These are phyloP conservation scores for Chrysaora quinquecirrha DNA, from an alignment of 30 jellyfish, hydroid and myxozoan species.

Conservation along the genomic window DNA sequence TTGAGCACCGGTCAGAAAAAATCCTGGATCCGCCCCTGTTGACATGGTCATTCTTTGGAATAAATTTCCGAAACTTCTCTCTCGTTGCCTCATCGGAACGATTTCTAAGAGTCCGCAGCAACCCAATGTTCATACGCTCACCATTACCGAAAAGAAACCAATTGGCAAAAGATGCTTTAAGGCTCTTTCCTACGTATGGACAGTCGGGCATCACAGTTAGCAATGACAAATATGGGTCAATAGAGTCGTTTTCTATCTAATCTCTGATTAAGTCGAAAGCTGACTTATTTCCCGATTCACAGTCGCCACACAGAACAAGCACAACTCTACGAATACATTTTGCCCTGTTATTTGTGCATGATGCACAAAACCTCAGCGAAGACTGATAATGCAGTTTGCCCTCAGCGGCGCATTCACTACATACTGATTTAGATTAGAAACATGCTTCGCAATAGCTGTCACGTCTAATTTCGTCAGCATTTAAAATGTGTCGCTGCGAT, in stretches of 20 bases:
- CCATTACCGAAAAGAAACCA: background rate
- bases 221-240: constrained; percentile 6
- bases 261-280: background rate
- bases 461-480: too few species aligned
- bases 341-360: too few species aligned
- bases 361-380: constrained; percentile 12
- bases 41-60: constrained; percentile 2
- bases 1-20: too few species aligned
- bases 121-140: constrained; percentile 9
- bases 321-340: too few species aligned
- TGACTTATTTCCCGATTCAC: constrained; percentile 38
- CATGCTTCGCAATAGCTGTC: too few species aligned
- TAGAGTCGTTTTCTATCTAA: background rate
- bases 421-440: constrained; percentile 13
- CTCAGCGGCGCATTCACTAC: background rate
- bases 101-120: constrained; percentile 12
- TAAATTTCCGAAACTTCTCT: background rate
- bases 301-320: constrained; percentile 6
- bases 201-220: background rate
- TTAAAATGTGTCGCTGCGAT: too few species aligned
- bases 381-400: background rate
- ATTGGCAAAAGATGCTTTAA: constrained; percentile 13
- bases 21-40: too few species aligned
- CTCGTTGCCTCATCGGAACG: background rate
- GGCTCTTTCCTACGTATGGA: constrained; percentile 31